These are phyloP conservation scores for Lethenteron camtschaticum DNA, from an alignment of 2,113 vertebrate species.

Conservation along the genomic window DNA sequence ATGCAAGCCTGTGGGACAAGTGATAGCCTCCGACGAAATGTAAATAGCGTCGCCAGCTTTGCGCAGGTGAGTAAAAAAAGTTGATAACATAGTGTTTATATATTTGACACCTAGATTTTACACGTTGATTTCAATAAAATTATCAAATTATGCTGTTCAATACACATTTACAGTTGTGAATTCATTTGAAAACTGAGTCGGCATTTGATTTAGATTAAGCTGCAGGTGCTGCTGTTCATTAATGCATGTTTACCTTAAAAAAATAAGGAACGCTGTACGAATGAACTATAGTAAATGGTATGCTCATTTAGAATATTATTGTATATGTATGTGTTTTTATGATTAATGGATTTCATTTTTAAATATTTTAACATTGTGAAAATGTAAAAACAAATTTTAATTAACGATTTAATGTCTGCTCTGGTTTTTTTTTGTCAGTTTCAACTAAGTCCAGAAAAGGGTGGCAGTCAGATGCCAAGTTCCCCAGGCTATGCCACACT, in stretches of 20 bases:
- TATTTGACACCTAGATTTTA: neutral
- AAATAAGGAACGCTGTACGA: neutral
- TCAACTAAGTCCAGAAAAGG: constrained; percentile 1
- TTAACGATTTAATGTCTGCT: neutral
- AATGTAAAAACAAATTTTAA: no score
- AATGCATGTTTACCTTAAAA: neutral
- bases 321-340: neutral
- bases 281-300: neutral
- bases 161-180: neutral
- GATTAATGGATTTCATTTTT: neutral
- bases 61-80: neutral
- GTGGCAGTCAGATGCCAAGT: constrained; percentile 2
- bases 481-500: constrained; percentile 3
- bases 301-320: neutral
- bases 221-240: neutral
- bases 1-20: neutral
- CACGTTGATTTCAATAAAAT: neutral
- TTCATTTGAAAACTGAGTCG: neutral
- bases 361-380: neutral
- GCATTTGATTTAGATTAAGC: neutral
- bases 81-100: neutral
- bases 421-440: neutral
- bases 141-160: neutral
- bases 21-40: constrained; percentile 3
- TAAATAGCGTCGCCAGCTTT: constrained; percentile 1